A percentile compares a stretch with the other conserved stretches of the same genome.
Conservation (phyloP, 2,797 vertebrate species). For the Phrynocephalus forsythii region DNA sequence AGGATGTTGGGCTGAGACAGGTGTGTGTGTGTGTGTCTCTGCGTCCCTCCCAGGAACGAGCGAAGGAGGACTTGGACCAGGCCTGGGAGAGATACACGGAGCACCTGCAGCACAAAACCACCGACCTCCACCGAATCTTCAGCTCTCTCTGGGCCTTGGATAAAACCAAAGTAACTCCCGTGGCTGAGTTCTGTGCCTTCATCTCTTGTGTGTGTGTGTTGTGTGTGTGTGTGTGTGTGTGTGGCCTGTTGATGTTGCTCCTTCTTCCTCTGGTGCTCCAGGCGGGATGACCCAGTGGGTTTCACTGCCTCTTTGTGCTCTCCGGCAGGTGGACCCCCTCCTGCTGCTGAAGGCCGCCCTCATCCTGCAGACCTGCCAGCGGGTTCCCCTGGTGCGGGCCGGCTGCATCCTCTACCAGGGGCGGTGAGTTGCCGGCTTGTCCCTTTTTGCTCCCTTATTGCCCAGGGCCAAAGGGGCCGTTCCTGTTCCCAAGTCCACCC, state of each 20-base stretch:
- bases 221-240: too few species aligned
- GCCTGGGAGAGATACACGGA: conserved; percentile 86
- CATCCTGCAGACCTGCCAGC: conserved; percentile 94
- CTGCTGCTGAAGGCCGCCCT: conserved; percentile 94
- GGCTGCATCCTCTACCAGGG: conserved; percentile 93
- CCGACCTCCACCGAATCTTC: conserved; percentile 88
- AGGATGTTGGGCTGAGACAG: not conserved
- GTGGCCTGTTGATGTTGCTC: too few species aligned
- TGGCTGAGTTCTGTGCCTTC: not conserved
- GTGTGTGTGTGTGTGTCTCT: too few species aligned
- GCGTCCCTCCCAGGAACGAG: conserved; percentile 49
- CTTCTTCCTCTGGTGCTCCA: too few species aligned
- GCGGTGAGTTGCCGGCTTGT: conserved; percentile 75
- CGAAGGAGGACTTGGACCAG: conserved; percentile 75
- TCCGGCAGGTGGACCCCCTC: conserved; percentile 90
- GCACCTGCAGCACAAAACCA: conserved; percentile 83
- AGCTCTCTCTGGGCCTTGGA: conserved; percentile 89
- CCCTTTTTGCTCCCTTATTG: not conserved
- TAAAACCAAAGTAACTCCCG: conserved; percentile 82
- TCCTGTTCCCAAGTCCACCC: too few species aligned
- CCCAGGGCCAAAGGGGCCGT: too few species aligned
- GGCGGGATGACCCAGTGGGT: too few species aligned
- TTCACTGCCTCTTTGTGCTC: not conserved
- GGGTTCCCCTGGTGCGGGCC: conserved; percentile 84
- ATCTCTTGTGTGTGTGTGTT: too few species aligned